Conservation (phyloP, 2,888 invertebrate genomes). For the Lymantria monacha region DNA sequence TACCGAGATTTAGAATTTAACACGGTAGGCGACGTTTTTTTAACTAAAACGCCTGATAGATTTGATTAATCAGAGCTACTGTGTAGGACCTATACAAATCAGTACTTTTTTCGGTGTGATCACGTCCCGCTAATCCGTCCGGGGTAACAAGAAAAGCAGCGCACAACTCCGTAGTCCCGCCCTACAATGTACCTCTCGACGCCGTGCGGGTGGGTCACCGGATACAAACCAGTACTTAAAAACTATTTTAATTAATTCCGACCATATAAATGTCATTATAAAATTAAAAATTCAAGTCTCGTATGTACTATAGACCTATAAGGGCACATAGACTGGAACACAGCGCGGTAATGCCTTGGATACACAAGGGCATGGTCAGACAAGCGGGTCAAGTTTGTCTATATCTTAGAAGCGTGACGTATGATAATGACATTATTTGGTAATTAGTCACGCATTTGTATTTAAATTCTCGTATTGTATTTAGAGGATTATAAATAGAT, state of each 20-base stretch:
- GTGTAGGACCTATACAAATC: too few relatives aligned
- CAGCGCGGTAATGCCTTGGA: conserved; percentile 1
- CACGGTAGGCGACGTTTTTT: too few relatives aligned
- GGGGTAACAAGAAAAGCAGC: too few relatives aligned
- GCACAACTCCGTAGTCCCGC: too few relatives aligned
- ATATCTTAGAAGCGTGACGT: neutral
- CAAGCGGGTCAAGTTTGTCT: conserved; percentile 22
- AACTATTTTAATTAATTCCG: neutral
- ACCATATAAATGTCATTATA: neutral
- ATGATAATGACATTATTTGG: neutral
- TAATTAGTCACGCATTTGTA: neutral
- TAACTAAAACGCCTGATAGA: too few relatives aligned
- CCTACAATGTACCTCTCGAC: too few relatives aligned
- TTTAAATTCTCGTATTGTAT: neutral
- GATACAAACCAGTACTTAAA: neutral
- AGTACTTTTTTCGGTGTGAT: too few relatives aligned
- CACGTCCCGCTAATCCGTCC: too few relatives aligned
- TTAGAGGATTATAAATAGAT: too few relatives aligned
- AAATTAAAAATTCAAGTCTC: neutral
- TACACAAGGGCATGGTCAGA: conserved; percentile 17
- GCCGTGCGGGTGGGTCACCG: too few relatives aligned
- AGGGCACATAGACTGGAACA: conserved; percentile 4
- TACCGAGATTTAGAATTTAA: too few relatives aligned
- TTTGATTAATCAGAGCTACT: too few relatives aligned
- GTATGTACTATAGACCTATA: conserved; percentile 1